Percentiles rank a stretch among this genome's conserved stretches.
Evolutionary conservation across 2,797 vertebrate genomes (phyloP).

Genomic region (Syngnathus acus): DNA sequence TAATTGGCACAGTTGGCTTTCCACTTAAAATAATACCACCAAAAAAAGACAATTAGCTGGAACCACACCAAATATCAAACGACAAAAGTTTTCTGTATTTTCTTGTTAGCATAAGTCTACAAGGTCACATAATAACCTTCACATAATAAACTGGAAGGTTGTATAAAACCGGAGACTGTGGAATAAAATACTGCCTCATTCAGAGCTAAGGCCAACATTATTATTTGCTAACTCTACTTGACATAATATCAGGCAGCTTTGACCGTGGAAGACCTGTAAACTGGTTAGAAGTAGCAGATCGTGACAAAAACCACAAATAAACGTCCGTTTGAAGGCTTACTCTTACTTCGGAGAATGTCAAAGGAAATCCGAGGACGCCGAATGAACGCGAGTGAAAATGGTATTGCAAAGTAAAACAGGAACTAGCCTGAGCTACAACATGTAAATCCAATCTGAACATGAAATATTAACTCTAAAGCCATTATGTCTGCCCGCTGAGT

Average conservation of each 20-base stretch:
- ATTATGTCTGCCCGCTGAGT: constrained; percentile 22
- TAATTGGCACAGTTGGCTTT: neutral
- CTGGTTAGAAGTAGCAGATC: neutral
- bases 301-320: neutral
- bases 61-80: no score
- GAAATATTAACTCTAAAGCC: constrained; percentile 39
- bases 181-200: no score
- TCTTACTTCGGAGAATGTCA: neutral
- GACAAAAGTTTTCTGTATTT: no score
- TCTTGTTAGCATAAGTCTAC: no score
- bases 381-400: neutral
- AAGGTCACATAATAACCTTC: no score
- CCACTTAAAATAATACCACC: neutral
- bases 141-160: no score
- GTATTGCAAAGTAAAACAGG: neutral
- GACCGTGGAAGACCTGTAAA: no score
- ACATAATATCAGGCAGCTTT: no score
- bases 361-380: neutral
- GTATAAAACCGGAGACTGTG: no score
- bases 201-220: no score
- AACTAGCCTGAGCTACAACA: neutral
- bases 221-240: no score
- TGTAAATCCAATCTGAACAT: constrained; percentile 25
- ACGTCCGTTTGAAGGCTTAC: neutral
- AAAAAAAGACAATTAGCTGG: no score